Conservation (phyloP, 1,140 invertebrate species). For the Drosophila tropicalis region DNA sequence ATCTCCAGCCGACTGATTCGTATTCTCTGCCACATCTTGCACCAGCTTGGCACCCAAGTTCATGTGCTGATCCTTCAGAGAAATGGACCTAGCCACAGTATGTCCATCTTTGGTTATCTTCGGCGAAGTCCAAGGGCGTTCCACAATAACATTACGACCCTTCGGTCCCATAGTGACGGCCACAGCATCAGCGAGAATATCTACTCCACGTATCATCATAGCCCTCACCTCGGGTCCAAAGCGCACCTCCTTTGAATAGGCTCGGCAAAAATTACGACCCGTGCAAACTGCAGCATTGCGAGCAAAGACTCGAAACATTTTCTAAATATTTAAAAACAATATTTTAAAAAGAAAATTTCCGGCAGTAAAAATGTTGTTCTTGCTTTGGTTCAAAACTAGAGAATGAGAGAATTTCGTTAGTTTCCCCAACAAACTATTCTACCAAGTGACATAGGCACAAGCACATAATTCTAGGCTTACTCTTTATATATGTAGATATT, state of each 20-base stretch:
- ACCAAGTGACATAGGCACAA: neutral
- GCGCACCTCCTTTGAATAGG: conserved; percentile 89
- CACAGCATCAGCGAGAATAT: conserved; percentile 98
- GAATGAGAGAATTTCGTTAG: neutral
- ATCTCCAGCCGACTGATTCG: conserved; percentile 99
- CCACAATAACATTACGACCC: conserved; percentile 99
- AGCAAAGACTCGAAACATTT: conserved; percentile 57
- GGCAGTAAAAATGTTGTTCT: neutral
- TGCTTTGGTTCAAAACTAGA: neutral
- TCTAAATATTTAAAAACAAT: neutral
- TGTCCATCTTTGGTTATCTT: conserved; percentile 99
- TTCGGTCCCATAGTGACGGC: conserved; percentile 99
- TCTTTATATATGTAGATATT: neutral
- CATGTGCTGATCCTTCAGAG: conserved; percentile 99
- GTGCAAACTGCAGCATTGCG: conserved; percentile 21
- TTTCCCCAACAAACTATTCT: neutral
- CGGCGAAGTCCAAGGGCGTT: conserved; percentile 99
- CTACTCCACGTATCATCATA: conserved; percentile 98
- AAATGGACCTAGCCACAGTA: conserved; percentile 98
- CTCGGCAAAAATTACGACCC: conserved; percentile 28
- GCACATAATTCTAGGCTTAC: neutral
- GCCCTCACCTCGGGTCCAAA: conserved; percentile 98
- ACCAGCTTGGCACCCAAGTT: conserved; percentile 99
- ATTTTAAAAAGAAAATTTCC: conserved; percentile 7
- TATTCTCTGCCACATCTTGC: conserved; percentile 99